These are phyloP conservation scores for Alligator sinensis DNA, from an alignment of 2,113 vertebrate genomes.

Conservation along the genomic window DNA sequence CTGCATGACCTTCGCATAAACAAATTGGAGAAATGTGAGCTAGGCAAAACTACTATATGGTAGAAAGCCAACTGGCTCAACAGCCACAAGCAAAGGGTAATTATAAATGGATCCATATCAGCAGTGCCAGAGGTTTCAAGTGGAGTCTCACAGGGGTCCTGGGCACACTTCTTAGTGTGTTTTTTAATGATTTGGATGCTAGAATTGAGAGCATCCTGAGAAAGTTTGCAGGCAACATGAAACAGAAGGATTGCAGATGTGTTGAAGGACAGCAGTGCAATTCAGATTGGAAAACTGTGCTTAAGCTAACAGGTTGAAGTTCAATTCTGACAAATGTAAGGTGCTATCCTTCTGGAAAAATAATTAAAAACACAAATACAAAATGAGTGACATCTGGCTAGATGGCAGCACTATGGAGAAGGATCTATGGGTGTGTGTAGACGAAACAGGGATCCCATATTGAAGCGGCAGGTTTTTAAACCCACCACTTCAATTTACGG, in stretches of 20 bases:
- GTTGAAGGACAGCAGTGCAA: background rate
- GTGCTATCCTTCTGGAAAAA: background rate
- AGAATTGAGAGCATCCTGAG: background rate
- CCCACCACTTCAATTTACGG: too few species aligned
- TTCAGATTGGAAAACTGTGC: background rate
- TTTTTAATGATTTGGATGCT: background rate
- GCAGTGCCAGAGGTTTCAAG: too few species aligned
- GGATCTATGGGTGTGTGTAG: background rate
- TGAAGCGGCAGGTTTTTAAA: too few species aligned
- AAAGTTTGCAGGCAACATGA: background rate
- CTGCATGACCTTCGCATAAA: too few species aligned
- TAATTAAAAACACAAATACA: background rate
- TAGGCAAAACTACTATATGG: too few species aligned
- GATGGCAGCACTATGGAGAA: background rate
- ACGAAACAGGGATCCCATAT: too few species aligned
- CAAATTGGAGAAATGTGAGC: too few species aligned
- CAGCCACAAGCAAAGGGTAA: too few species aligned
- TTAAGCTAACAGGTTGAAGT: background rate
- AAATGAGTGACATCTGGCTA: background rate
- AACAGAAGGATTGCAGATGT: background rate
- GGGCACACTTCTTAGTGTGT: background rate
- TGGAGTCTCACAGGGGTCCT: background rate
- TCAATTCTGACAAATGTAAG: background rate
- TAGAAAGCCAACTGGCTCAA: too few species aligned
- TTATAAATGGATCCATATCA: too few species aligned